Conservation (phyloP, 2,113 vertebrate species). For the Falco punctatus region DNA sequence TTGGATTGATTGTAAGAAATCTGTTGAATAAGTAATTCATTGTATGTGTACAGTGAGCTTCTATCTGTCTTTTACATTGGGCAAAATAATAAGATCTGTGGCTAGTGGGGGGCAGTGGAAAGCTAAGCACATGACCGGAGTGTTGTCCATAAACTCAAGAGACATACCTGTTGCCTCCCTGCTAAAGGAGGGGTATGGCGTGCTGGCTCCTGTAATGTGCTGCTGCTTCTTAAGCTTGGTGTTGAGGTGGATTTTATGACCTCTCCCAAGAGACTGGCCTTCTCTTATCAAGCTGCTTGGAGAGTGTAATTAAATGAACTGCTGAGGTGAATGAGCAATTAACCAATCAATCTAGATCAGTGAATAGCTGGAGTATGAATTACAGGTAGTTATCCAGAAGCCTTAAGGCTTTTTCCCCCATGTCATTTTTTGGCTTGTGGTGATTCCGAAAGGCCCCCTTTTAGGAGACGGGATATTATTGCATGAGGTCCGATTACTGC, state of each 20-base stretch:
- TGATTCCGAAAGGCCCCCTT: not conserved
- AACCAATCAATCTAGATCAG: slow-evolving; percentile 42
- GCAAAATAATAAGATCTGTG: not conserved
- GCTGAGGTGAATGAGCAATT: slow-evolving; percentile 65
- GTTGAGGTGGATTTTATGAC: slow-evolving; percentile 37
- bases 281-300: slow-evolving; percentile 61
- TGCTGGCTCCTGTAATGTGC: not conserved
- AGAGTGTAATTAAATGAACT: slow-evolving; percentile 65
- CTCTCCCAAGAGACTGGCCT: slow-evolving; percentile 35
- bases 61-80: not conserved
- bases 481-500: slow-evolving; percentile 35
- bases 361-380: slow-evolving; percentile 67
- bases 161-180: not conserved
- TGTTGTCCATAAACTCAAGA: not conserved
- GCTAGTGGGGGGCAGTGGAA: not conserved
- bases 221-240: not conserved
- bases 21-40: not conserved
- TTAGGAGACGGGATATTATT: slow-evolving; percentile 12
- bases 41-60: not conserved
- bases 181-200: not conserved
- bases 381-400: slow-evolving; percentile 61
- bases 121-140: not conserved
- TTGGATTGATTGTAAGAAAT: not conserved
- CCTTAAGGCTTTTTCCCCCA: not conserved
- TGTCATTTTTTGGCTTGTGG: slow-evolving; percentile 23